Conservation (phyloP, 2,113 vertebrate species). For the Turdus rufiventris region DNA sequence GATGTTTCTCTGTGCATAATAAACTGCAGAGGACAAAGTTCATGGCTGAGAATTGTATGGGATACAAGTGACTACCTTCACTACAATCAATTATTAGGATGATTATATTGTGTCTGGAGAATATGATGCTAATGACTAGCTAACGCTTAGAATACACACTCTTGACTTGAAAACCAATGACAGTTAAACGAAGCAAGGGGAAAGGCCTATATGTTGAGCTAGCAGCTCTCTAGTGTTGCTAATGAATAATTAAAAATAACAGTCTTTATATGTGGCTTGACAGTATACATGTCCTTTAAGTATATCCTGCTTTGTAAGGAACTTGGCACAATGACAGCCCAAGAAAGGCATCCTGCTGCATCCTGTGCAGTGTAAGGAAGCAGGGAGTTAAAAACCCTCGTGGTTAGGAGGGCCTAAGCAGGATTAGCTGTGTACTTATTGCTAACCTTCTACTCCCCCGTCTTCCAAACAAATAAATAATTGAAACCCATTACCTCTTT, state of each 20-base stretch:
- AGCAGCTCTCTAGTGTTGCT: not conserved
- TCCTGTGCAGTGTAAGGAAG: not conserved
- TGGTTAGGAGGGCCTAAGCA: slow-evolving; percentile 49
- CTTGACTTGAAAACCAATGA: slow-evolving; percentile 55
- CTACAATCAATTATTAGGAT: slow-evolving; percentile 62
- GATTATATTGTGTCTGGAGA: slow-evolving; percentile 60
- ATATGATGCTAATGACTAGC: slow-evolving; percentile 47
- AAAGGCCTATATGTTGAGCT: slow-evolving; percentile 39
- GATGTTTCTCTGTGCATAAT: slow-evolving; percentile 50
- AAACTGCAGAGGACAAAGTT: slow-evolving; percentile 61
- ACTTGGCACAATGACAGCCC: slow-evolving; percentile 46
- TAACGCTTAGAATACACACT: slow-evolving; percentile 39
- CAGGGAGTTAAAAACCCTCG: slow-evolving; percentile 64
- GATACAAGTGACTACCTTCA: slow-evolving; percentile 54
- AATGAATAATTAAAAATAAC: slow-evolving; percentile 69
- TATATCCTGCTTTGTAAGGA: slow-evolving; percentile 32
- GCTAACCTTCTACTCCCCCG: slow-evolving; percentile 54
- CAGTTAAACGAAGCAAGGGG: slow-evolving; percentile 16
- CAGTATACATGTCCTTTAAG: slow-evolving; percentile 25
- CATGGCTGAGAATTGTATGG: slow-evolving; percentile 52
- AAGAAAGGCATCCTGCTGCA: not conserved
- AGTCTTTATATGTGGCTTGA: slow-evolving; percentile 30
- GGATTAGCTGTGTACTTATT: slow-evolving; percentile 57
- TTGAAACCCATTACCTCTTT: slow-evolving; percentile 64
- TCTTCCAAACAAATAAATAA: slow-evolving; percentile 74